phyloP scores from a whole-genome alignment of 1,140 invertebrate species.

The Dreissena rostriformis region DNA sequence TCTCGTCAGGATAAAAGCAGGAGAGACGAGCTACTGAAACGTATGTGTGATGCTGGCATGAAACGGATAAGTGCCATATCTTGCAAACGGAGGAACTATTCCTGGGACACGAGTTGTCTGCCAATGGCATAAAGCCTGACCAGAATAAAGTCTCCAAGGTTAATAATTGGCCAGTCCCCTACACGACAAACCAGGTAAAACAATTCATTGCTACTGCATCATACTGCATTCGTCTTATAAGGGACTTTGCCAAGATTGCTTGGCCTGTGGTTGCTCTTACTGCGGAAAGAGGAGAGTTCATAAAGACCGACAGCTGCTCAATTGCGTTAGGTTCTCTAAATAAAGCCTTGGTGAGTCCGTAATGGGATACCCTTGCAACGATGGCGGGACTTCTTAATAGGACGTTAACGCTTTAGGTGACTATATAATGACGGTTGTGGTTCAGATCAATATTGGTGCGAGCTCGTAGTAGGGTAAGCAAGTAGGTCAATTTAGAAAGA shows the following conservation, averaged over 20 bases:
- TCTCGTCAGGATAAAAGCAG: no score
- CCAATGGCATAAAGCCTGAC: slow-evolving; percentile 23
- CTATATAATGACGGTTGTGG: no score
- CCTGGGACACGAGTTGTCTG: slow-evolving; percentile 41
- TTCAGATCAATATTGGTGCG: no score
- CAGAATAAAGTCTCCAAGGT: slow-evolving; percentile 18
- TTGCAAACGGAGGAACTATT: no score
- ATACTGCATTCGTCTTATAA: slow-evolving; percentile 19
- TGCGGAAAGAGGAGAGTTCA: slow-evolving; percentile 58
- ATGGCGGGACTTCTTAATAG: slow-evolving; percentile 51
- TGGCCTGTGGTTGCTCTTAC: slow-evolving; percentile 23
- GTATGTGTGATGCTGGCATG: no score
- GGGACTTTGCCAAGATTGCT: no score
- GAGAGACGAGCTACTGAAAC: no score
- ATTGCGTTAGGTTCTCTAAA: no score
- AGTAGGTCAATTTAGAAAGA: no score
- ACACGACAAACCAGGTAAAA: slow-evolving; percentile 43
- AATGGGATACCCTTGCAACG: slow-evolving; percentile 34
- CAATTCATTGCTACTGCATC: slow-evolving; percentile 52
- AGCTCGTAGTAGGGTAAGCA: no score
- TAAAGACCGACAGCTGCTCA: not conserved
- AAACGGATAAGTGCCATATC: no score
- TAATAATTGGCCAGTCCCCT: slow-evolving; percentile 50
- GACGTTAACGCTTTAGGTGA: slow-evolving; percentile 64
- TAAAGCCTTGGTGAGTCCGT: no score